Evolutionary conservation across 2,888 invertebrate species (phyloP).

Genomic region (Ophion costatus): DNA sequence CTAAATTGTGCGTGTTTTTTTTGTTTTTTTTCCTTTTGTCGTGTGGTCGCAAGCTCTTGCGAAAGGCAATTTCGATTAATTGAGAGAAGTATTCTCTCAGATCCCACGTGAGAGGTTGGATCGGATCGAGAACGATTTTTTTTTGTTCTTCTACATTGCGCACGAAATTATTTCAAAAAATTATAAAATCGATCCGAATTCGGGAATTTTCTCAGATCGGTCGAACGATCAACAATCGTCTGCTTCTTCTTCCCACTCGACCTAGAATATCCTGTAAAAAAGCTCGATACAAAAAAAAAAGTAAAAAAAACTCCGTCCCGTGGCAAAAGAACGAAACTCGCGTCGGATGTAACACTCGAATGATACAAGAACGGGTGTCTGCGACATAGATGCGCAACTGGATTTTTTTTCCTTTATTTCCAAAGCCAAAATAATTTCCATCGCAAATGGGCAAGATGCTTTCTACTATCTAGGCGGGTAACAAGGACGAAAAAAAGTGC

Average conservation of each 20-base stretch:
- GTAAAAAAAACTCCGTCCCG: constrained; percentile 5
- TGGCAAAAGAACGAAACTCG: neutral
- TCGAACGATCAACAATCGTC: constrained; percentile 5
- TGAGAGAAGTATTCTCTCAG: neutral
- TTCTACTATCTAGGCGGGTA: constrained; percentile 42
- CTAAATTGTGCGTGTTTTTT: constrained; percentile 41
- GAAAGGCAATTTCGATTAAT: constrained; percentile 8
- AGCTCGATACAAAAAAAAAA: neutral
- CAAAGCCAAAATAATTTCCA: constrained; percentile 48
- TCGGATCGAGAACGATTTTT: neutral
- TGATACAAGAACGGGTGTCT: neutral
- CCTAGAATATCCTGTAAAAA: constrained; percentile 56
- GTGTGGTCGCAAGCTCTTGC: constrained; percentile 19
- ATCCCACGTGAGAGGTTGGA: constrained; percentile 23
- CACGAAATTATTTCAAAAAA: too few relatives aligned
- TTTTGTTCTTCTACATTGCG: neutral
- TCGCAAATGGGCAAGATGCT: constrained; percentile 43
- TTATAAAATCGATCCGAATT: constrained; percentile 31
- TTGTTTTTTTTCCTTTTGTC: neutral
- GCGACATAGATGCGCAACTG: constrained; percentile 28
- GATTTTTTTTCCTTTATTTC: constrained; percentile 1
- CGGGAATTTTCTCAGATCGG: constrained; percentile 15
- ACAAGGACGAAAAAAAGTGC: constrained; percentile 30
- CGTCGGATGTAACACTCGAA: neutral
- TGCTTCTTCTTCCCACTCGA: constrained; percentile 13